Base-by-base conservation (phyloP, 2,888 invertebrate genomes). In the Thymelicus acteon region DNA sequence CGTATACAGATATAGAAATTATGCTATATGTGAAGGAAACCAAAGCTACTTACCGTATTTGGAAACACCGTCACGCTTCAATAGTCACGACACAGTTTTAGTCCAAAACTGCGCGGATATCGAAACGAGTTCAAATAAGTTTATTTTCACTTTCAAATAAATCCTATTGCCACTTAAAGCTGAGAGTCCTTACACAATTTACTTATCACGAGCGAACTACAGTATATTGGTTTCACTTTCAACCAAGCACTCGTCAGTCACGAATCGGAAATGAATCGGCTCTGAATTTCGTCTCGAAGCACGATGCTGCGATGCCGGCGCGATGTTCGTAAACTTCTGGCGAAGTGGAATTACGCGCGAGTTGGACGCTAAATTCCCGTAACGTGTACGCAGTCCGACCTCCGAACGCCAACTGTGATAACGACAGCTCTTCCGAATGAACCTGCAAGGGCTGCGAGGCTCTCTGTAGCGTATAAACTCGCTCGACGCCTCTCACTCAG, bases 361-460 rank as follows among this genome's bases (percentile, higher is more conserved):
- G 74, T 76, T 78, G 79, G 79, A 80, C 77, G 76, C 62, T 40
- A 71, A 76, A 76, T 80, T 78, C 75, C 83, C 82, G 77, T 77
- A 81, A 82, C 86, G 79, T 86, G 86, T 85, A 81, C 88, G 89
- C 91, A 84, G 90, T 85, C 84, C 91, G 90, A 88, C 78, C 85
- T 91, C 86, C 88, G 90, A 92, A 87, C 90, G 89, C 91, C 92
- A 90, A 93, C 93, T 93, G 92, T 91, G 92, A 92, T 93, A 93
- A 92, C 91, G 86, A 88, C 83, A 87, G 87, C 89, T 88, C 88
- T 87, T 86, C 78, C 91, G 85, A 90, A 86, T 87, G 85, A 89
- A 91, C 91, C 91, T 85, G 86, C 90, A 82, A 85, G 82, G 91
- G 91, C 91, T 85, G 86, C 90, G 83, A 85, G 82, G 85, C 90